phyloP scores from a whole-genome alignment of 2,888 invertebrate species.

The Aquatica leii region DNA sequence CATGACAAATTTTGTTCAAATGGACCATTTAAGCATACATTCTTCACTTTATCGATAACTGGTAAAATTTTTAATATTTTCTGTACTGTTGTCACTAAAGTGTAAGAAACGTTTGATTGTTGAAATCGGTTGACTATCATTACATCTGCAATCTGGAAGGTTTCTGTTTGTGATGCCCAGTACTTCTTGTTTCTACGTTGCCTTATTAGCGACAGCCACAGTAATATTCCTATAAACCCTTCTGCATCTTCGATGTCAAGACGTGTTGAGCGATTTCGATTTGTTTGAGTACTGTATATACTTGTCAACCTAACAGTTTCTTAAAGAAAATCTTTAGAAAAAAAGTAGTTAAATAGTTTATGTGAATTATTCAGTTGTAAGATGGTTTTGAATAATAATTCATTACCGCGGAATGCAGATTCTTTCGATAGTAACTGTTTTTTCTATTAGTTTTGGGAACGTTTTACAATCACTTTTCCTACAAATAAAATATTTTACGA shows the following conservation, averaged over 20 bases:
- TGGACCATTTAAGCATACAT: too few species aligned
- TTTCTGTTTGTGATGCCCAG: too few species aligned
- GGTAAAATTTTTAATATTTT: background rate
- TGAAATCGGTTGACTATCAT: background rate
- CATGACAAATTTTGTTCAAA: too few species aligned
- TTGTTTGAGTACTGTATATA: background rate
- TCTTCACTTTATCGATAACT: too few species aligned
- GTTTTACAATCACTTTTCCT: too few species aligned
- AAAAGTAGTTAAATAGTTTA: background rate
- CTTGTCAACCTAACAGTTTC: background rate
- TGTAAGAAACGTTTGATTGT: slow-evolving; percentile 1
- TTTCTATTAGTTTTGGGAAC: too few species aligned
- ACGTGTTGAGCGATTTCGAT: background rate
- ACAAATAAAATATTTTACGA: too few species aligned
- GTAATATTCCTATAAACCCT: background rate
- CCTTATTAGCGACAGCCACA: slow-evolving; percentile 1
- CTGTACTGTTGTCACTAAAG: too few species aligned
- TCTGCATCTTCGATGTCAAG: background rate
- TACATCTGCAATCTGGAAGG: too few species aligned
- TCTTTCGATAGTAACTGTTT: background rate
- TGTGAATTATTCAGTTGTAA: background rate
- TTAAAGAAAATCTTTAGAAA: background rate
- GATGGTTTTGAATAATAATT: background rate
- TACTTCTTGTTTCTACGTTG: background rate
- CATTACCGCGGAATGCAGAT: background rate